Base-by-base conservation (phyloP, 2,888 invertebrate species). In the Teinopalpus imperialis region DNA sequence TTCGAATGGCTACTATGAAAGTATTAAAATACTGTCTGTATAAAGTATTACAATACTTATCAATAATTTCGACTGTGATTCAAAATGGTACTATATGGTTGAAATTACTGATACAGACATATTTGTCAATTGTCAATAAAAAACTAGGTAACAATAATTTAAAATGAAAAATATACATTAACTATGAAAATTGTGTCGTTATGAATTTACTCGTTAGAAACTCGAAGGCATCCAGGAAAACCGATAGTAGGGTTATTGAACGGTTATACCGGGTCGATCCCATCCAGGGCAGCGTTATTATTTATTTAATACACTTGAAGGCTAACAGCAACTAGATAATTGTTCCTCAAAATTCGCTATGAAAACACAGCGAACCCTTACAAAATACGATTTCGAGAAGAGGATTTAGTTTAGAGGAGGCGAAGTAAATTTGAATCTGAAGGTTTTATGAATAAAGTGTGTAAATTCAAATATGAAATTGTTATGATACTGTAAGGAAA, bases 291-390 rank as follows among this genome's bases (percentile, higher is more conserved):
- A 51, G 58, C 56, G 56, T 64, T 72, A 80, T 83, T 81, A 82
- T 83, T 82, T 86, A 85, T 85, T 85, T 76, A 86, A 72, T 71
- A 74, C 74, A 69, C 77, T 75, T 75, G 70, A 73, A 75, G 69
- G 69, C 67, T 66, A 64, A 59, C 57, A 74, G 68, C 68, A 74
- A 77, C 74, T 69, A 72, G 69, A 75, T 85, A 81, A 83, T 85
- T 82, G 81, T 76, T 75, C 66, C 63, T 66, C 63, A 62, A 63
- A 69, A 74, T 70, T 68, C 57, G 52, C 49, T 49, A 51, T 53
- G 57, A 57, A 63, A 63, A 63, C 48, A 57, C 53, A 51, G 29
- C 37, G 21, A 31, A 44, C 43, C 35, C 31, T 37, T 23, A 26
- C 44, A 49, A 45, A 42, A 48, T 40, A 46, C 30, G 30, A 29